A percentile compares a stretch with the other conserved stretches of the same genome.
phyloP scores from a whole-genome alignment of 2,888 invertebrate species.

The Sipunculus nudus region DNA sequence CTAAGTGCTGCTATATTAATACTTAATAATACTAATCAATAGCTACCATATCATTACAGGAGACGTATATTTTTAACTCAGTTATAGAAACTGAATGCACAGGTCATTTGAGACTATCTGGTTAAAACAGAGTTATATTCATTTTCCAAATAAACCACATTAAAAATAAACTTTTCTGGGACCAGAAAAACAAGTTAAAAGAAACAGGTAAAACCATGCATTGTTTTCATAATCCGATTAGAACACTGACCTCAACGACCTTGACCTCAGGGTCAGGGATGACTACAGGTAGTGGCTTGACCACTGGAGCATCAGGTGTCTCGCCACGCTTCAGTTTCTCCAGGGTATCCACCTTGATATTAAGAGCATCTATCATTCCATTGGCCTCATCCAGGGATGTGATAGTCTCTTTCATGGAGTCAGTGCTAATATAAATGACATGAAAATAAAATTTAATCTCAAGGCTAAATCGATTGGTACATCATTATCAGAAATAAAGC shows the following conservation, averaged over 20 bases:
- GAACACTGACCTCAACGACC: constrained; percentile 50
- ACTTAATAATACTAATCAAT: too few species aligned
- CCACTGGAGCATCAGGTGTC: constrained; percentile 48
- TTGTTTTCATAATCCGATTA: background rate
- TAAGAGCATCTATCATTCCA: constrained; percentile 51
- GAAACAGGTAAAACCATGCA: background rate
- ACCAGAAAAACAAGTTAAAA: too few species aligned
- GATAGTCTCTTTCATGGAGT: constrained; percentile 56
- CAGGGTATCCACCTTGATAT: constrained; percentile 50
- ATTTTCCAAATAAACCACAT: too few species aligned
- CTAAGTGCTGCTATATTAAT: too few species aligned
- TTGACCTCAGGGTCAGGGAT: constrained; percentile 53
- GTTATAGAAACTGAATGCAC: too few species aligned
- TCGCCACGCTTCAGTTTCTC: constrained; percentile 50
- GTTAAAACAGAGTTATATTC: too few species aligned
- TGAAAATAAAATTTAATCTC: background rate
- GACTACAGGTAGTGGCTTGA: constrained; percentile 38
- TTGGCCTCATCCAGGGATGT: constrained; percentile 48
- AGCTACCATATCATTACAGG: too few species aligned
- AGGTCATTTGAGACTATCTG: too few species aligned
- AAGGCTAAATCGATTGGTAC: background rate
- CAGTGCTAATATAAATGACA: constrained; percentile 44
- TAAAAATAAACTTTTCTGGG: too few species aligned
- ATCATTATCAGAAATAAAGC: background rate
- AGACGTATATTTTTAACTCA: too few species aligned